Evolutionary conservation across 2,113 vertebrate species (phyloP), one percentile per base, ranked within the genome.

Genomic region (Centropus unirufus): DNA sequence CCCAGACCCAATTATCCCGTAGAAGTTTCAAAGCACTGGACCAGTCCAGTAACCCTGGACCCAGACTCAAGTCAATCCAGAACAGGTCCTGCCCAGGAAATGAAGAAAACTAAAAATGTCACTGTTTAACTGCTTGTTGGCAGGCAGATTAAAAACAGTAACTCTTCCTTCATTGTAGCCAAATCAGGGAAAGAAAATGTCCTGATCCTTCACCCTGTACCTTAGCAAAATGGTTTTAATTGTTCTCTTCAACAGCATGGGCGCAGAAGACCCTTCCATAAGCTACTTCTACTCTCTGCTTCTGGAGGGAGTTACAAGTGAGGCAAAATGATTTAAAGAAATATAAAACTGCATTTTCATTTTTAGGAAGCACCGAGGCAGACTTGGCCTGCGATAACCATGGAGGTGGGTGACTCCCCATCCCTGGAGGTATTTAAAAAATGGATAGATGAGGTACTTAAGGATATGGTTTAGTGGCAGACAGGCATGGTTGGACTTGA

Each of bases 201-300:
- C 34, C 17, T 8, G 14, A 23, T 34, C 20, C 29, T 75, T 6
- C 44, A 57, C 22, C 51, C 61, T 6, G 1, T 8, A 17, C 17
- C 26, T 27, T 27, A 58, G 42, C 4, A 52, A 64, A 13, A 30
- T 17, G 11, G 5, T 51, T 83, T 74, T 62, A 67, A 46, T 16
- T 14, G 12, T 3, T 51, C 14, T 24, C 18, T 68, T 74, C 58
- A 84, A 42, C 5, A 32, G 13, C 29, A 78, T 0, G 0, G 29
- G 6, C 2, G 12, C 73, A 59, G 66, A 10, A 83, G 30, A 70
- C 22, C 7, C 27, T 58, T 42, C 51, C 22, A 15, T 22, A 16
- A 73, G 21, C 19, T 24, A 20, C 18, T 14, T 39, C 11, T 32
- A 26, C 21, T 22, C 21, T 75, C 14, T 68, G 34, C 36, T 80